phyloP scores from a whole-genome alignment of 2,888 invertebrate species.

The Hypomecis atomaria region DNA sequence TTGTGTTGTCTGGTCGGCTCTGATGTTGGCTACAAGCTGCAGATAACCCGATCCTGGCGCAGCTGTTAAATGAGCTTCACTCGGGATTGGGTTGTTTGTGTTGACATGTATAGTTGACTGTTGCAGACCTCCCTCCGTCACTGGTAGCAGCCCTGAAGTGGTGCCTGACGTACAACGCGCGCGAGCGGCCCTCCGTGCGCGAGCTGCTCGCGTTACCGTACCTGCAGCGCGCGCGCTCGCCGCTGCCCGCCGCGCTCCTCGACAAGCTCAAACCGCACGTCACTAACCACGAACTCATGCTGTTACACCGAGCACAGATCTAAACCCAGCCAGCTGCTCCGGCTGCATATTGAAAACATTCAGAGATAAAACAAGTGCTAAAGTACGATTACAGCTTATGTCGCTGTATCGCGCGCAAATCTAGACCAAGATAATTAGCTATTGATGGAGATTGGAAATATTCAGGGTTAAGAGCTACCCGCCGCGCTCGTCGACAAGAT shows the following conservation, averaged over 20 bases:
- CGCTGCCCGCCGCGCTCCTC: slow-evolving; percentile 55
- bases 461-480: slow-evolving; percentile 43
- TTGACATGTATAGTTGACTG: background rate
- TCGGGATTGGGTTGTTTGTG: no score
- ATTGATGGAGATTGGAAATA: no score
- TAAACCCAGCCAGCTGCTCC: background rate
- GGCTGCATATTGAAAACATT: background rate
- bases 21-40: no score
- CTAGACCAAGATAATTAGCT: no score
- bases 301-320: slow-evolving; percentile 61
- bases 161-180: slow-evolving; percentile 90
- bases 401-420: no score
- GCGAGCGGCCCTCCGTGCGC: slow-evolving; percentile 89
- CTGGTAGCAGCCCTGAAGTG: slow-evolving; percentile 87
- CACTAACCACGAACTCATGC: slow-evolving; percentile 57
- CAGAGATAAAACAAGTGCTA: no score
- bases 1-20: no score
- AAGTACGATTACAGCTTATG: no score
- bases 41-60: no score
- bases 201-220: slow-evolving; percentile 86
- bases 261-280: slow-evolving; percentile 59
- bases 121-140: slow-evolving; percentile 81
- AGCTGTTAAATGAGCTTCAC: no score
- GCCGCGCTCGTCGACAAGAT: slow-evolving; percentile 58
- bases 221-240: slow-evolving; percentile 55